Conservation (phyloP, 2,888 invertebrate species). For the Hydrotaea cyrtoneurina region DNA sequence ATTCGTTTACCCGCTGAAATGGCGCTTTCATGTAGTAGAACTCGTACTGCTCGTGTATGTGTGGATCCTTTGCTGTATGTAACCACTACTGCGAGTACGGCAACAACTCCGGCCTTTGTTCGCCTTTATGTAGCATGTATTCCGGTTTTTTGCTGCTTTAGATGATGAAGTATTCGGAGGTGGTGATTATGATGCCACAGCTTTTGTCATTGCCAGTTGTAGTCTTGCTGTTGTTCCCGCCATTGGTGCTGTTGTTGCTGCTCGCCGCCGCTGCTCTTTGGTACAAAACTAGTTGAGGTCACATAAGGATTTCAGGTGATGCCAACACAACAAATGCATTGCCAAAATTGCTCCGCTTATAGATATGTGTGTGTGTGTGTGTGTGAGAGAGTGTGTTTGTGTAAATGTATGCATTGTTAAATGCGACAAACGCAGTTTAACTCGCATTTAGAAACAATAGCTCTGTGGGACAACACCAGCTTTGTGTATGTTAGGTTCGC, state of each 20-base stretch:
- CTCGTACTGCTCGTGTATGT: background rate
- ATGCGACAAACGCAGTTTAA: constrained; percentile 62
- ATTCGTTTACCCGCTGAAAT: constrained; percentile 61
- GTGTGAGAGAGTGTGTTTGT: constrained; percentile 3
- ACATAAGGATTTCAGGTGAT: constrained; percentile 74
- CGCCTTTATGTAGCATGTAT: constrained; percentile 38
- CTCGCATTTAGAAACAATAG: constrained; percentile 65
- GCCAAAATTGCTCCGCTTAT: constrained; percentile 14
- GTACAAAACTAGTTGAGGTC: constrained; percentile 59
- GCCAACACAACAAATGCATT: constrained; percentile 69
- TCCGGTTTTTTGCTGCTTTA: constrained; percentile 21
- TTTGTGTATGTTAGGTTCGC: constrained; percentile 20
- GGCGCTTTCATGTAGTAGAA: constrained; percentile 58
- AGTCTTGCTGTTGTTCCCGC: constrained; percentile 20
- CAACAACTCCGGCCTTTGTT: constrained; percentile 16
- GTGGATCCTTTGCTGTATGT: constrained; percentile 9
- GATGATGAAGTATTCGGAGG: constrained; percentile 64
- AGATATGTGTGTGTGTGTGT: background rate
- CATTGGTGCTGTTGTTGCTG: background rate
- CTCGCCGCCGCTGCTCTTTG: constrained; percentile 33
- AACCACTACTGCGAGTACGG: background rate
- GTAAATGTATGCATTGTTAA: constrained; percentile 43
- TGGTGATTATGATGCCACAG: constrained; percentile 53
- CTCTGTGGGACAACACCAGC: constrained; percentile 56
- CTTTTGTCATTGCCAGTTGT: constrained; percentile 53